phyloP scores from a whole-genome alignment of 2,113 vertebrate species.

The Sturnus vulgaris region DNA sequence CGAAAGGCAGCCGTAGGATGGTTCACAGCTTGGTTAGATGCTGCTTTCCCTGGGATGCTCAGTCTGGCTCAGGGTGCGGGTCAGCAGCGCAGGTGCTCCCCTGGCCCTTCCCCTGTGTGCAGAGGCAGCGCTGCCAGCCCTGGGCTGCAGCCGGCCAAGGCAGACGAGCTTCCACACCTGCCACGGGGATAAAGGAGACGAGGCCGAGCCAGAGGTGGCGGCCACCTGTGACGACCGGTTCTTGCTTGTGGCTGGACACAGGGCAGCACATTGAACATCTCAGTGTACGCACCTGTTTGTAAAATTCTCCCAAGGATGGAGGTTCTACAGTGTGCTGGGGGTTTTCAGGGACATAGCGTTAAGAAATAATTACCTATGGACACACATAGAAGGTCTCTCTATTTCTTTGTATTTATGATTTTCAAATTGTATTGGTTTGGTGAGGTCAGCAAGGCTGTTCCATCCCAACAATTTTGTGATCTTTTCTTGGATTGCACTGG shows the following conservation, averaged over 20 bases:
- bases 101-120: accelerated
- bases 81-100: background rate
- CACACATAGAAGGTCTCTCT: accelerated
- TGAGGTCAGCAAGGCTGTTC: background rate
- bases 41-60: background rate
- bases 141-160: accelerated
- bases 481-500: background rate
- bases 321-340: background rate
- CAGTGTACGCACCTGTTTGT: background rate
- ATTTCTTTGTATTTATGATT: background rate
- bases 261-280: accelerated
- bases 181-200: accelerated
- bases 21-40: accelerated
- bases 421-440: background rate
- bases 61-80: background rate
- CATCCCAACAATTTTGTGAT: background rate
- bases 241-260: background rate
- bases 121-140: accelerated
- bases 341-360: background rate
- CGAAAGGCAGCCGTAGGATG: too few species aligned
- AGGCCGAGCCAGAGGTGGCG: background rate
- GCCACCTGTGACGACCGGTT: background rate
- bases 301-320: background rate
- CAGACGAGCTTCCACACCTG: accelerated
- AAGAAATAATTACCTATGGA: background rate